These are phyloP conservation scores for Eptesicus fuscus DNA, from an alignment of 2,113 vertebrate genomes.

Conservation along the genomic window DNA sequence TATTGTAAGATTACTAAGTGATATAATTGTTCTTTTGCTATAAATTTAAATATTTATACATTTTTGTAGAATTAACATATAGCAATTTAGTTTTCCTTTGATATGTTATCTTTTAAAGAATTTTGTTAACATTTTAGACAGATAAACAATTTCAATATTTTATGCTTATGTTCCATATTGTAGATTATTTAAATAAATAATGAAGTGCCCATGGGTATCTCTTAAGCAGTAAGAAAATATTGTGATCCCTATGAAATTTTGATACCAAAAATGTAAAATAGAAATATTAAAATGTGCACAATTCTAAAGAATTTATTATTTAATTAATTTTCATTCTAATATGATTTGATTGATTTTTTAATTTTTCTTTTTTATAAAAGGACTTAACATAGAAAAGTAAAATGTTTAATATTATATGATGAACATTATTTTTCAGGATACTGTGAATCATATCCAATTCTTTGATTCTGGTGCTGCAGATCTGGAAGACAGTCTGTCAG, in stretches of 20 bases:
- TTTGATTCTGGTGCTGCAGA: not conserved
- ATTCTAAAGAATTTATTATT: not conserved
- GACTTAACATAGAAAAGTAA: not conserved
- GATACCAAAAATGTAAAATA: conserved; percentile 27
- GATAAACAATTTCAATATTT: conserved; percentile 14
- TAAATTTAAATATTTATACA: conserved; percentile 85
- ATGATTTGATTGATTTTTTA: not conserved
- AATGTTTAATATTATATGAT: not conserved
- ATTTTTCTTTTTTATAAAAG: not conserved
- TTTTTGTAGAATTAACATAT: conserved; percentile 84
- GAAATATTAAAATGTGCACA: conserved; percentile 27
- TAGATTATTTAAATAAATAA: conserved; percentile 28
- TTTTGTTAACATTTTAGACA: conserved; percentile 34
- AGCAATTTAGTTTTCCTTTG: conserved; percentile 77
- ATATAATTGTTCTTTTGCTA: conserved; percentile 78
- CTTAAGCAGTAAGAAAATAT: conserved; percentile 4
- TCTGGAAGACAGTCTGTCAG: not conserved
- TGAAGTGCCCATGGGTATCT: conserved; percentile 15
- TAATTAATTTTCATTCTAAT: not conserved
- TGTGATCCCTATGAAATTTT: not conserved
- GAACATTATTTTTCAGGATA: not conserved
- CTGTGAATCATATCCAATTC: not conserved
- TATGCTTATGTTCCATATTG: conserved; percentile 29
- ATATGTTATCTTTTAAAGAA: conserved; percentile 47
- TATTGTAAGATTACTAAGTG: conserved; percentile 80